Base-by-base conservation (phyloP, 1,140 invertebrate species). In the Megathymus violae region DNA sequence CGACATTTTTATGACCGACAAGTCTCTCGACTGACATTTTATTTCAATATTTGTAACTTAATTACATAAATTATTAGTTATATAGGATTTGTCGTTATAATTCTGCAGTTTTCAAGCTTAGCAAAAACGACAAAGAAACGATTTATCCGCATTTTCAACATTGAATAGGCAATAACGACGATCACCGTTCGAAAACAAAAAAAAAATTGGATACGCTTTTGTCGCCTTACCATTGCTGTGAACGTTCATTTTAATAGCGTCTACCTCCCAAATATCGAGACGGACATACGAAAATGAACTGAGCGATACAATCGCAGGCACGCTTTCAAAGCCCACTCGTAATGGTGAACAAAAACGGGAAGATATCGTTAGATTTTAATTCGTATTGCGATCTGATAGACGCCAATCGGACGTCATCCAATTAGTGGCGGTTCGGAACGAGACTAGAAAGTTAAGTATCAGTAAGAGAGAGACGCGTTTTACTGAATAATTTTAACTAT, bases 321-420 rank as follows among this genome's bases (percentile, higher is more conserved):
- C 25, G 17, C 19, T 50, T 50, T 50, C 25, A 51, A 38, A 56
- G 34, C 4, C 22, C 6, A 44, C 9, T 44, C 41, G 17, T 44
- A 44, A 44, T 58, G 36, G 44, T 34, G 46, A 64, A 58, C 41
- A 58, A 43, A 44, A 58, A 44, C 25, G 38, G 17, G 46, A 31
- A 36, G 36, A 67, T 71, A 69, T 72, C 75, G 66, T 75, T 75
- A 69, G 62, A 56, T 61, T 61, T 67, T 74, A 76, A 72, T 76
- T 72, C 14, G 25, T 22, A 40, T 58, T 47, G 56, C 31, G 61
- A 14, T 25, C 60, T 58, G 38, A 60, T 44, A 47, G 67, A 65
- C 52, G 50, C 52, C n/a, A 48, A 60, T 50, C 58, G 50, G 48
- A 68, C 60, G 69, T 67, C 71, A 59, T 71, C 69, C 69, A 76